Evolutionary conservation across 2,797 vertebrate genomes (phyloP).

Genomic region (Pipistrellus pipistrellus): DNA sequence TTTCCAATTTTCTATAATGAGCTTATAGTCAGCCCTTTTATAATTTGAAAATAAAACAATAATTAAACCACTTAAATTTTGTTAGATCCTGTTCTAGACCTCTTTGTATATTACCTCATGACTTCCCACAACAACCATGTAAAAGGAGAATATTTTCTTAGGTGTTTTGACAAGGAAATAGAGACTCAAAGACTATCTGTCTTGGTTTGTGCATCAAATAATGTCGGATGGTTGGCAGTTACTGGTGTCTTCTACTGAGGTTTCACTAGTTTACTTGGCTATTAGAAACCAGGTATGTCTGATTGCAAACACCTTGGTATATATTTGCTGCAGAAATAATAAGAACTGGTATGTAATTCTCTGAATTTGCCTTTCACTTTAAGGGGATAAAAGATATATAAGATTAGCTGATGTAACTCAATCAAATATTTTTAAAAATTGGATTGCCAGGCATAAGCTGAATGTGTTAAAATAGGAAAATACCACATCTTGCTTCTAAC

Average conservation of each 20-base stretch:
- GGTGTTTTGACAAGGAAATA: constrained; percentile 6
- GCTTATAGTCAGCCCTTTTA: background rate
- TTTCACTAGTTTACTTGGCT: background rate
- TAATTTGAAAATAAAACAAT: background rate
- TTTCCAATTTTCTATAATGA: background rate
- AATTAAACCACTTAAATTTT: constrained; percentile 5
- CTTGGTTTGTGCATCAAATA: background rate
- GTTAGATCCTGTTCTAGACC: background rate
- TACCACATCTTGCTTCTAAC: constrained; percentile 63
- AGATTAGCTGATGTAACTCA: background rate
- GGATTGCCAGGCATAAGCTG: constrained; percentile 1
- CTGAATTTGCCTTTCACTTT: constrained; percentile 23
- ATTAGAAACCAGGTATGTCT: background rate
- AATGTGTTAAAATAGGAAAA: constrained; percentile 5
- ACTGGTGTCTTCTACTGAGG: background rate
- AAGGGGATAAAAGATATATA: constrained; percentile 7
- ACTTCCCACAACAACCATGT: background rate
- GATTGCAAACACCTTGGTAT: background rate
- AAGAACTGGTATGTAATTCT: background rate
- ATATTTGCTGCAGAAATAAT: background rate
- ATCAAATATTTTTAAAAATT: background rate
- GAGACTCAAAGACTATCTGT: background rate
- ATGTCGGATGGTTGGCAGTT: background rate
- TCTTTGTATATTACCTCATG: background rate
- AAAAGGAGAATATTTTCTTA: background rate